These are phyloP conservation scores for Tetraodon nigroviridis DNA, from an alignment of 2,113 vertebrate species.

Conservation along the genomic window DNA sequence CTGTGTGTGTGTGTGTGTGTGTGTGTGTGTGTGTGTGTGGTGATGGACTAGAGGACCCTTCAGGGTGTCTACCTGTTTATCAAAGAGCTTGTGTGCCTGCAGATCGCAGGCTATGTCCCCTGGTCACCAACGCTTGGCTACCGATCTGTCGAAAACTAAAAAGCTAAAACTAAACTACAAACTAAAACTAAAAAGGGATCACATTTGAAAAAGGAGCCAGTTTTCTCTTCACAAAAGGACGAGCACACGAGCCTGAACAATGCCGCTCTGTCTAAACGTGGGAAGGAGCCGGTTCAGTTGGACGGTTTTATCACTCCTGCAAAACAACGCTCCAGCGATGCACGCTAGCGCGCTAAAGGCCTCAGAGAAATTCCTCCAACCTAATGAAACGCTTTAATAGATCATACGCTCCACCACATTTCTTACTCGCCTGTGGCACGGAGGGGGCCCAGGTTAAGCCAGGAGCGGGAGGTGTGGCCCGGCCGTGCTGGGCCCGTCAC, in stretches of 20 bases:
- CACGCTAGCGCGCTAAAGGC: not conserved
- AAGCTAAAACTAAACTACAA: no score
- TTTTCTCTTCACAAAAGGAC: conserved; percentile 11
- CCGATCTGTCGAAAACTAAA: conserved; percentile 1
- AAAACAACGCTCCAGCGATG: conserved; percentile 10
- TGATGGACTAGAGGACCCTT: no score
- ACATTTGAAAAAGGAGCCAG: not conserved
- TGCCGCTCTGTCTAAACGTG: conserved; percentile 18
- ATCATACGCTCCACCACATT: not conserved
- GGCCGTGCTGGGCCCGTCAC: conserved; percentile 5
- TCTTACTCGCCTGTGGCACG: not conserved
- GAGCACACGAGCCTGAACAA: conserved; percentile 18
- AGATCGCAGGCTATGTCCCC: not conserved
- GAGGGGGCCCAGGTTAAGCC: conserved; percentile 6
- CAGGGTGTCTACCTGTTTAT: no score
- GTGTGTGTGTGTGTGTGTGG: no score
- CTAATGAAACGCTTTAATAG: conserved; percentile 1
- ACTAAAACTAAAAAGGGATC: no score
- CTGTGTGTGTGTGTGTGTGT: no score
- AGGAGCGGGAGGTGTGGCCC: conserved; percentile 12
- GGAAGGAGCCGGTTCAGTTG: conserved; percentile 16
- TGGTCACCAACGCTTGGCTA: not conserved
- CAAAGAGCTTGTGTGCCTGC: not conserved
- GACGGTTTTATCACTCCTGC: conserved; percentile 14
- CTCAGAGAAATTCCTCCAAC: conserved; percentile 8